phyloP scores from a whole-genome alignment of 1,140 invertebrate genomes.

The Lordiphosa stackelbergi region DNA sequence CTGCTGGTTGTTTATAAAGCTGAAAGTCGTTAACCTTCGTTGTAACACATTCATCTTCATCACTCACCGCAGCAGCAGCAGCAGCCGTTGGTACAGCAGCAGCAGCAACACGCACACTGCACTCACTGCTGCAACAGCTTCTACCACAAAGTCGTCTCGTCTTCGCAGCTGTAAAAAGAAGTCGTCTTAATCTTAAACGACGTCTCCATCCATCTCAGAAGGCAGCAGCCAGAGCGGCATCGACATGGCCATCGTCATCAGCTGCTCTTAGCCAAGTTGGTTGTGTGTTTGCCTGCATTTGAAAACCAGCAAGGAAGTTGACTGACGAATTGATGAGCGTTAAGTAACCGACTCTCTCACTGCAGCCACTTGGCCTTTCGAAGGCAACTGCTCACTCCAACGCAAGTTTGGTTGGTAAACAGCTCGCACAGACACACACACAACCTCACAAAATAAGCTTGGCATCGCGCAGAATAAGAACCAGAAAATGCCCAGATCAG shows the following conservation, averaged over 20 bases:
- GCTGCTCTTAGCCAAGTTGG: constrained; percentile 64
- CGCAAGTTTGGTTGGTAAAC: constrained; percentile 38
- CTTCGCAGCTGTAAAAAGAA: constrained; percentile 66
- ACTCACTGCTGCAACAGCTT: constrained; percentile 28
- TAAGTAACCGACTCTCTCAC: constrained; percentile 15
- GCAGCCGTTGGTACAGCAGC: constrained; percentile 32
- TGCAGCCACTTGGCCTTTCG: constrained; percentile 40
- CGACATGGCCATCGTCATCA: constrained; percentile 35
- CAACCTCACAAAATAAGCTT: constrained; percentile 48
- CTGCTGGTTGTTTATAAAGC: constrained; percentile 63
- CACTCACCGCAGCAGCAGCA: constrained; percentile 64
- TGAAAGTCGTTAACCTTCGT: constrained; percentile 76
- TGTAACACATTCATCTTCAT: constrained; percentile 76
- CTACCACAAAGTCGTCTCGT: constrained; percentile 34
- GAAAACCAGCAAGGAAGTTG: constrained; percentile 34
- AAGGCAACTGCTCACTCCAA: constrained; percentile 33
- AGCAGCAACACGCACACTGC: constrained; percentile 29
- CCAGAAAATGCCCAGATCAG: constrained; percentile 10
- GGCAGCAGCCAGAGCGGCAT: constrained; percentile 32
- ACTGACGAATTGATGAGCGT: constrained; percentile 41
- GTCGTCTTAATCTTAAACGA: constrained; percentile 76
- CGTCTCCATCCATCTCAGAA: constrained; percentile 69
- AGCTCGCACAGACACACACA: constrained; percentile 34
- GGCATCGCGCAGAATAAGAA: constrained; percentile 35
- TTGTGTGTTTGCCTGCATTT: constrained; percentile 48